Base-by-base conservation (phyloP, 2,888 invertebrate genomes). In the Phytoseiulus persimilis region DNA sequence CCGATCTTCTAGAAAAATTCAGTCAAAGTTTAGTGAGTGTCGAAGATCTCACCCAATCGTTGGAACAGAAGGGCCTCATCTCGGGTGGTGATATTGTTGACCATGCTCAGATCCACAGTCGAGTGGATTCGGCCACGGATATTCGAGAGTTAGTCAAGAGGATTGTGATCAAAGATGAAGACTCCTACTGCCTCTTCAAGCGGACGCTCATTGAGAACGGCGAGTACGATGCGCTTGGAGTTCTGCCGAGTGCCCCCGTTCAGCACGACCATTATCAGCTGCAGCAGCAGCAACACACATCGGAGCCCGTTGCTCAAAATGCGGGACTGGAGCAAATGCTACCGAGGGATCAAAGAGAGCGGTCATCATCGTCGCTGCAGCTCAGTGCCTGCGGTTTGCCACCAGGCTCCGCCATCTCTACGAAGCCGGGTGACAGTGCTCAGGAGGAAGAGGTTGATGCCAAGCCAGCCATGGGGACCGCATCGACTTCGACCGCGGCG, bases 131-230 rank as follows among this genome's bases (percentile, higher is more conserved):
- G 9, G 39, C 39, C 39, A 39, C 39, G 5, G 39, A 39, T 28
- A 18, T 65, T 28, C 65, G 65, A 65, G 65, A 65, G 65, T 65
- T 65, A 32, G 39, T 87, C n/a, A 87, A 32, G 39, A 32, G 87
- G 31, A 87, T 87, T 87, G 39, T n/a, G 33, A 11, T 32, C 39
- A 87, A 87, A 32, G 87, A 87, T 33, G 87, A 87, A 31, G 87
- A 87, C 39, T 87, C 87, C n/a, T 87, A 14, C 33, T 45, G 87
- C 28, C 87, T 32, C 32, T 87, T 87, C 33, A 87, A 87, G 33
- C 87, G 87, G 31, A 87, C 87, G 33, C 87, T 87, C 87, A 87
- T 87, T n/a, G 87, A 87, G 33, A 87, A 87, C 39, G 87, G 87
- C 45, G 87, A 87, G 87, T 87, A 39, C 45, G 33, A 87, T 23